Evolutionary conservation across 2,113 vertebrate genomes (phyloP), one percentile per base, ranked within the genome.

Genomic region (Melanotaenia duboulayi): DNA sequence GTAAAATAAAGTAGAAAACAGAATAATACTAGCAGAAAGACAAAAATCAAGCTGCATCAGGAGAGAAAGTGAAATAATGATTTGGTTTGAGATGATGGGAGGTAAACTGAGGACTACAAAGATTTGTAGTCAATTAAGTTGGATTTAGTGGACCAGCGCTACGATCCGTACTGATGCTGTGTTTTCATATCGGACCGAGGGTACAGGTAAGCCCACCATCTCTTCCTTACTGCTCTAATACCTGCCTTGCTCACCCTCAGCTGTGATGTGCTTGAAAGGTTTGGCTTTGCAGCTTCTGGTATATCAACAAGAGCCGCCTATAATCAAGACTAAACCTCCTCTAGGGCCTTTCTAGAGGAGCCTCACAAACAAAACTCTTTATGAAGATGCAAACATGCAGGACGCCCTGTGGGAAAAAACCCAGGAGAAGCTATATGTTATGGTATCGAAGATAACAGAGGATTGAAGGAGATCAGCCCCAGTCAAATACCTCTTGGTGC

Each of bases 121-220:
- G 92, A 94, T 93, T 91, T 93, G 85, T 83, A 92, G 93, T 90
- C 91, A 94, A 93, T 94, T 93, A 93, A 90, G 76, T 75, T 82
- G 93, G 93, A 94, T 94, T 94, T 94, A 89, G 69, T 54, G 60
- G 64, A 40, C 60, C 74, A 56, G 71, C 72, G 74, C 81, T 81
- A 72, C 87, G 84, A 86, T 85, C 67, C 69, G 57, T 55, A 75
- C 81, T 59, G 75, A 73, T 22, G 86, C 78, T 62, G 84, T 87
- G 85, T 80, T 84, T 90, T 93, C 83, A 92, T 93, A 94, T 94
- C 89, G 85, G 88, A 81, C 76, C 32, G 25, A 62, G 76, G 86
- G 84, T 76, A 82, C 84, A 83, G 82, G 91, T 93, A 94, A 94
- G 92, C 90, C 86, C 80, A 17, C 42, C 35, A 19, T 22, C 48